A percentile compares a stretch with the other conserved stretches of the same genome.
phyloP scores from a whole-genome alignment of 2,113 vertebrate genomes.

The Rostratula benghalensis region DNA sequence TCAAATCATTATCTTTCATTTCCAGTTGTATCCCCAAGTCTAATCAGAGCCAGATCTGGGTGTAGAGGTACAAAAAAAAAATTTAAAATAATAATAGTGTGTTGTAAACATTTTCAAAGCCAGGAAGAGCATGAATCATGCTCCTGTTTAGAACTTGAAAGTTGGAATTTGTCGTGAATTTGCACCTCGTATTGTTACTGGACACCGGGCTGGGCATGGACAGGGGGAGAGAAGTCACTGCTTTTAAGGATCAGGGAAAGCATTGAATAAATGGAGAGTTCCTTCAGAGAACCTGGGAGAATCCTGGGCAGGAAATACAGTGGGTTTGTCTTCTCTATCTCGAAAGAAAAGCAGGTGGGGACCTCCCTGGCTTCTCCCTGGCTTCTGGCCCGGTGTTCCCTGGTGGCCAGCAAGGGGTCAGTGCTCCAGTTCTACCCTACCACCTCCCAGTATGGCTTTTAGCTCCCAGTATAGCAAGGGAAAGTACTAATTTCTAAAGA shows the following conservation, averaged over 20 bases:
- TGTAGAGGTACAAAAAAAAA: background rate
- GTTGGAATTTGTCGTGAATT: background rate
- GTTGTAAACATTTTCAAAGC: background rate
- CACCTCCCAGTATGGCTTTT: background rate
- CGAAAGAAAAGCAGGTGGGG: background rate
- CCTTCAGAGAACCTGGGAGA: background rate
- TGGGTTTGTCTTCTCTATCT: background rate
- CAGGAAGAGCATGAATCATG: conserved; percentile 6
- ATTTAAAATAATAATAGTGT: background rate
- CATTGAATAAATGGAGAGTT: background rate
- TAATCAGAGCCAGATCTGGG: background rate
- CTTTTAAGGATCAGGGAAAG: background rate
- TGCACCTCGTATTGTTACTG: background rate
- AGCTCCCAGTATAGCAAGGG: background rate
- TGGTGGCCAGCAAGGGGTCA: background rate
- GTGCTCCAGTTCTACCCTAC: background rate
- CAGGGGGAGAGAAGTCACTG: background rate
- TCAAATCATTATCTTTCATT: background rate
- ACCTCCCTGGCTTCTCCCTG: background rate
- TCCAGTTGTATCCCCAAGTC: background rate
- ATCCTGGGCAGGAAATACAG: background rate
- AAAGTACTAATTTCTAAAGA: background rate
- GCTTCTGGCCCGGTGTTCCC: background rate
- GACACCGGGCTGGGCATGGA: background rate
- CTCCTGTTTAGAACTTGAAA: background rate